Percentiles rank a stretch among this genome's conserved stretches.
Evolutionary conservation across 2,888 invertebrate species (phyloP).

Genomic region (Agrochola macilenta): DNA sequence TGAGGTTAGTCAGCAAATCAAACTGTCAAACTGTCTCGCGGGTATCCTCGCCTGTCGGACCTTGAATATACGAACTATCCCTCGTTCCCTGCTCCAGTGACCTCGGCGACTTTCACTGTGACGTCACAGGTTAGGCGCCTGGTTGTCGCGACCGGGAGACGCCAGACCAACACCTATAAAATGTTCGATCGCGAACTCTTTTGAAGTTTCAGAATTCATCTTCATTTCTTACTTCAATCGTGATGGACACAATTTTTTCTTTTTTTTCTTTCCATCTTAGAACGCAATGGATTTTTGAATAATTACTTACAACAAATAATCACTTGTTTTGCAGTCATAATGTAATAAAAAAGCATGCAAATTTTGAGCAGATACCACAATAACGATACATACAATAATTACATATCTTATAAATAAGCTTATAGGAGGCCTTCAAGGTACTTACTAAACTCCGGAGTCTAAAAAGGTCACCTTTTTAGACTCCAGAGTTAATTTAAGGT

Average conservation of each 20-base stretch:
- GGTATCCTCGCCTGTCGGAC: slow-evolving; percentile 62
- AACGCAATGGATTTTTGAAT: background rate
- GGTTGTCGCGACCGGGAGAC: slow-evolving; percentile 72
- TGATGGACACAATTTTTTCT: background rate
- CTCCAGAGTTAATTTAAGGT: background rate
- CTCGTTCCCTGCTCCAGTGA: slow-evolving; percentile 75
- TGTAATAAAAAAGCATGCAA: background rate
- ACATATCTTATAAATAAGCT: background rate
- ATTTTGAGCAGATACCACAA: background rate
- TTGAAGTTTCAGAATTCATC: slow-evolving; percentile 17
- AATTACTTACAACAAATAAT: background rate
- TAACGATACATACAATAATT: background rate
- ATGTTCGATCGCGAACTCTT: slow-evolving; percentile 45
- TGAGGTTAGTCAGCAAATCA: slow-evolving; percentile 57
- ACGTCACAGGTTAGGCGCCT: slow-evolving; percentile 80
- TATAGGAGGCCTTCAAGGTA: background rate
- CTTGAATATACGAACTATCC: slow-evolving; percentile 75
- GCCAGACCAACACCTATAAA: slow-evolving; percentile 67
- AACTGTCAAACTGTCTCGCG: slow-evolving; percentile 57
- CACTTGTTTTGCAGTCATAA: background rate
- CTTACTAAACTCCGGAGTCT: too few species aligned
- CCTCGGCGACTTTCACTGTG: slow-evolving; percentile 77
- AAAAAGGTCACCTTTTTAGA: background rate
- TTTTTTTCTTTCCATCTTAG: too few species aligned
- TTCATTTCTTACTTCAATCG: background rate